Percentiles rank a stretch among this genome's conserved stretches.
Evolutionary conservation across 2,113 vertebrate genomes (phyloP).

Genomic region (Theristicus caerulescens): DNA sequence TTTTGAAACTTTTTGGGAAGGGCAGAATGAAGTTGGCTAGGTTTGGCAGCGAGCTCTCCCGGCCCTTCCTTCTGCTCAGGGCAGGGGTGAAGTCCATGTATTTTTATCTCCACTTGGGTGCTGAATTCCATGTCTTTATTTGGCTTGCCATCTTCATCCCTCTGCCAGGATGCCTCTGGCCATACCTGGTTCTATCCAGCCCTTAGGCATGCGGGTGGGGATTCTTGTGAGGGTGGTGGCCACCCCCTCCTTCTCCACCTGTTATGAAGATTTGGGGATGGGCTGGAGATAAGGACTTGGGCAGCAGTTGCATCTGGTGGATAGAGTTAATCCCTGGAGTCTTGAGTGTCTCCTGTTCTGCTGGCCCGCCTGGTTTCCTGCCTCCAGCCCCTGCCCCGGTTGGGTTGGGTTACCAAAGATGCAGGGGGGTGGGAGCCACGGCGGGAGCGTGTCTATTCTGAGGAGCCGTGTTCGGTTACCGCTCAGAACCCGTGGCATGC

Average conservation of each 20-base stretch:
- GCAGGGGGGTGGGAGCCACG: neutral
- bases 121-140: constrained; percentile 32
- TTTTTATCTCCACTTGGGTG: constrained; percentile 35
- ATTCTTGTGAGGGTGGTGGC: neutral
- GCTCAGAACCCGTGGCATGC: neutral
- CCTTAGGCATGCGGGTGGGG: neutral
- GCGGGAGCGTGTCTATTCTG: constrained; percentile 43
- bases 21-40: neutral
- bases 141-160: accelerated
- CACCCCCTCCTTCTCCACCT: constrained; percentile 35
- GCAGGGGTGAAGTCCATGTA: neutral
- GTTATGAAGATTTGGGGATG: neutral
- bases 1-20: neutral
- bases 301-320: constrained; percentile 21
- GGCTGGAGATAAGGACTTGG: neutral
- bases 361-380: neutral
- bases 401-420: constrained; percentile 56
- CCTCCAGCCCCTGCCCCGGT: neutral
- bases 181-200: constrained; percentile 45
- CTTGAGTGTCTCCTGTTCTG: constrained; percentile 47
- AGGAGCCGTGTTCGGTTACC: constrained; percentile 46
- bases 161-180: neutral
- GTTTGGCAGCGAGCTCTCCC: neutral
- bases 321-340: constrained; percentile 33
- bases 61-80: neutral